These are phyloP conservation scores for Amphiura filiformis DNA, from an alignment of 35 echinoderm and acorn worm species.

Conservation along the genomic window DNA sequence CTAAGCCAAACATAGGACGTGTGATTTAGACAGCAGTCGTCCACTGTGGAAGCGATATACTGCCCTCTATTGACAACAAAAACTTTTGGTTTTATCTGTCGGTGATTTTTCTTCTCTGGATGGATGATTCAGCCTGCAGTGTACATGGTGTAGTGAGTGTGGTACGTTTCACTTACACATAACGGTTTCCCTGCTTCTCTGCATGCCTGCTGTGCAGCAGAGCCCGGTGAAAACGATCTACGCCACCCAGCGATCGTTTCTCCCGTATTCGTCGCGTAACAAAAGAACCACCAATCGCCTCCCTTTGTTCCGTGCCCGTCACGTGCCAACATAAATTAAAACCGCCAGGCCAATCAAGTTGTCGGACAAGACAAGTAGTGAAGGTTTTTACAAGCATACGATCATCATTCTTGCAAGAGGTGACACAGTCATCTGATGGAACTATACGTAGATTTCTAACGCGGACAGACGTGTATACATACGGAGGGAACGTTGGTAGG, in stretches of 20 bases:
- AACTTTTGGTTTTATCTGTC: neutral
- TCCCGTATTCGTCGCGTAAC: slow-evolving; percentile 5
- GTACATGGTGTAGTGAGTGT: no score
- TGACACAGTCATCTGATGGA: neutral
- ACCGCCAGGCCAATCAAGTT: neutral
- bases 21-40: no score
- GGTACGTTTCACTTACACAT: no score
- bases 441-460: neutral
- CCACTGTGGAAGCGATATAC: neutral
- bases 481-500: neutral
- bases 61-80: neutral
- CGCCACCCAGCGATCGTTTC: slow-evolving; percentile 3
- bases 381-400: neutral
- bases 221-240: neutral
- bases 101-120: neutral
- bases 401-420: neutral
- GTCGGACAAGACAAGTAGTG: neutral
- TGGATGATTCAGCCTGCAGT: neutral
- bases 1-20: no score
- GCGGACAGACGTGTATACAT: neutral
- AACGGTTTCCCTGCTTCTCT: no score
- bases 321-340: slow-evolving; percentile 8
- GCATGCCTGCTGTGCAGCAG: neutral
- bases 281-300: slow-evolving; percentile 13
- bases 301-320: slow-evolving; percentile 8